These are phyloP conservation scores for Mermis nigrescens DNA, from an alignment of 2,888 invertebrate genomes.

Conservation along the genomic window DNA sequence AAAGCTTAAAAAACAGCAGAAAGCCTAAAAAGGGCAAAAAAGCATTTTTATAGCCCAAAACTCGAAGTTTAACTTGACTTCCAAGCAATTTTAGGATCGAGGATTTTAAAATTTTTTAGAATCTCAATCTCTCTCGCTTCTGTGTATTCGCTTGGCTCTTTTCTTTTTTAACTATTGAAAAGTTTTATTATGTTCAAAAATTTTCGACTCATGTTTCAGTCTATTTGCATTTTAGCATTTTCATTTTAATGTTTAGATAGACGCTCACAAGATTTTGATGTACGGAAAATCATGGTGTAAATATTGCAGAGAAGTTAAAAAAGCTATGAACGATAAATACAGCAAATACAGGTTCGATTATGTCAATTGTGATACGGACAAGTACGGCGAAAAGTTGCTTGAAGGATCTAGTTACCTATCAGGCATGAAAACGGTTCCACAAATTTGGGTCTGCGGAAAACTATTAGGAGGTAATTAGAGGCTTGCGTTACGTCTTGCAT, in stretches of 20 bases:
- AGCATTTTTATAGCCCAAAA: no score
- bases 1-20: no score
- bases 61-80: no score
- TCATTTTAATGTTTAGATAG: not conserved
- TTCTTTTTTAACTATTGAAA: no score
- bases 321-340: not conserved
- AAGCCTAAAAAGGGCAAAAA: no score
- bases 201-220: no score
- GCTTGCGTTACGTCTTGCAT: not conserved
- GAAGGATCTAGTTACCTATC: not conserved
- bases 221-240: not conserved
- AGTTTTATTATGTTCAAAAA: no score
- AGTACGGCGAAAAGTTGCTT: not conserved
- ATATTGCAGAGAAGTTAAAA: not conserved
- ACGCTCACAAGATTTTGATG: not conserved
- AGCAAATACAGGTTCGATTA: not conserved
- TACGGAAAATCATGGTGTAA: not conserved
- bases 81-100: no score
- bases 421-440: not conserved
- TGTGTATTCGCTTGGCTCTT: no score
- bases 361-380: not conserved
- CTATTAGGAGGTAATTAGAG: not conserved
- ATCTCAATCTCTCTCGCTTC: no score
- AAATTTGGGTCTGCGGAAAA: not conserved
- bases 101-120: no score